Percentiles rank a stretch among this genome's conserved stretches.
phyloP scores from a whole-genome alignment of 37 sponge, comb jelly and placozoan genomes.

The Spongilla lacustris region DNA sequence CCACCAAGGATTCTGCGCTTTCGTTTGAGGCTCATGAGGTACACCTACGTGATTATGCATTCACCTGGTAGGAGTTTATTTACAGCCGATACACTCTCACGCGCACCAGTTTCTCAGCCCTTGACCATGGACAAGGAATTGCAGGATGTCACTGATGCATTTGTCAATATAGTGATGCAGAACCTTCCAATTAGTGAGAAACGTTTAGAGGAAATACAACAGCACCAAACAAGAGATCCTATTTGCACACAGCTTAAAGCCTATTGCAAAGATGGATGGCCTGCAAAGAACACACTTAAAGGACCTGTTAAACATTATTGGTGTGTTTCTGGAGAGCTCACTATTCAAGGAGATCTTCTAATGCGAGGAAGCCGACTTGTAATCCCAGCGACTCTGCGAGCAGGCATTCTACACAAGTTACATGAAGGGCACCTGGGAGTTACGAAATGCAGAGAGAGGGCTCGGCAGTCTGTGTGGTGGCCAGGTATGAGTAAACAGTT shows the following conservation, averaged over 20 bases:
- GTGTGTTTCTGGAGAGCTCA: conserved; percentile 9
- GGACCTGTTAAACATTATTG: background rate
- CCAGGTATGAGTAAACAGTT: conserved; percentile 30
- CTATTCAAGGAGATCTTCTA: conserved; percentile 25
- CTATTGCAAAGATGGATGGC: conserved; percentile 32
- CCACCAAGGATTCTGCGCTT: too few species aligned
- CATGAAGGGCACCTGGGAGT: conserved; percentile 50
- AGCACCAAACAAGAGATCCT: conserved; percentile 34
- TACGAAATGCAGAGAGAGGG: conserved; percentile 36
- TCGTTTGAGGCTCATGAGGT: too few species aligned
- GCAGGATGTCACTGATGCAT: background rate
- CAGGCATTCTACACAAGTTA: conserved; percentile 21
- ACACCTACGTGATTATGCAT: conserved; percentile 22
- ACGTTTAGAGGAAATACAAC: background rate
- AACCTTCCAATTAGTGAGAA: conserved; percentile 15
- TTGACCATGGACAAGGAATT: background rate
- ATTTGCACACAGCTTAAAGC: conserved; percentile 10
- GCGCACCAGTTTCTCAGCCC: conserved; percentile 7
- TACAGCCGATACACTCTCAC: conserved; percentile 62
- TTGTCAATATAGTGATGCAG: background rate
- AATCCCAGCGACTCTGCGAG: conserved; percentile 14
- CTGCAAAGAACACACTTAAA: background rate
- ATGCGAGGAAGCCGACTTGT: conserved; percentile 33
- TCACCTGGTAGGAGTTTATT: conserved; percentile 43
- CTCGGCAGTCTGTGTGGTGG: conserved; percentile 43